A percentile compares a stretch with the other conserved stretches of the same genome.
phyloP scores from a whole-genome alignment of 2,113 vertebrate species.

The Silurus glanis region DNA sequence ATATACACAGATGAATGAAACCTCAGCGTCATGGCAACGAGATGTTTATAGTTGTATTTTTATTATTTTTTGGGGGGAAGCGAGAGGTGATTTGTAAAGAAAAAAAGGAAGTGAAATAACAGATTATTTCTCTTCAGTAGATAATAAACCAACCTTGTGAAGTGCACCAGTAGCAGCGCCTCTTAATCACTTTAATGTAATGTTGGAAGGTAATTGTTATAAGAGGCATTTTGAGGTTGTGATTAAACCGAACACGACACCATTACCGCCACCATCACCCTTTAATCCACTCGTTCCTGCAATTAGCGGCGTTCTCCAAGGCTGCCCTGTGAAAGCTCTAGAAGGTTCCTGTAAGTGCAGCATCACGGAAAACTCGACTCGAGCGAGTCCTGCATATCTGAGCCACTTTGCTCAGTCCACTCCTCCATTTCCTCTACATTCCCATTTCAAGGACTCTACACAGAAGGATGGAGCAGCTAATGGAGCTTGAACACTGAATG shows the following conservation, averaged over 20 bases:
- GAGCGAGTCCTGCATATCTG: constrained; percentile 17
- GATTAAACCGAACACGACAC: constrained; percentile 55
- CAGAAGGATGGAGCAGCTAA: constrained; percentile 56
- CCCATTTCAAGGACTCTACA: constrained; percentile 62
- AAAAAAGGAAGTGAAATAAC: neutral
- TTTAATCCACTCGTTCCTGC: constrained; percentile 61
- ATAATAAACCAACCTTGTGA: constrained; percentile 16
- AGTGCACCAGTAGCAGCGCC: neutral
- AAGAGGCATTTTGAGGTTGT: constrained; percentile 58
- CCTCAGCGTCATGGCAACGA: neutral
- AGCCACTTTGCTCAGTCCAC: constrained; percentile 42
- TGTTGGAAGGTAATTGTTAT: constrained; percentile 58
- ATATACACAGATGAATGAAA: neutral
- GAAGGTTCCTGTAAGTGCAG: constrained; percentile 33
- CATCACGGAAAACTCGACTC: neutral
- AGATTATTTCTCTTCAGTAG: neutral
- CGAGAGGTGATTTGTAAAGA: too few relatives aligned
- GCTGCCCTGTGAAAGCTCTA: constrained; percentile 48
- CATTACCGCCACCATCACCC: constrained; percentile 60
- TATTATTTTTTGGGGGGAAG: too few relatives aligned
- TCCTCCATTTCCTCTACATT: constrained; percentile 43
- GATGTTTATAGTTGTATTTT: neutral
- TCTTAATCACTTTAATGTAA: constrained; percentile 40
- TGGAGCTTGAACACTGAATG: constrained; percentile 68
- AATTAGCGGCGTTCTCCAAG: constrained; percentile 59